A percentile compares a stretch with the other conserved stretches of the same genome.
These are phyloP conservation scores for Drosophila carrolli DNA, from an alignment of 1,140 invertebrate species.

Conservation along the genomic window DNA sequence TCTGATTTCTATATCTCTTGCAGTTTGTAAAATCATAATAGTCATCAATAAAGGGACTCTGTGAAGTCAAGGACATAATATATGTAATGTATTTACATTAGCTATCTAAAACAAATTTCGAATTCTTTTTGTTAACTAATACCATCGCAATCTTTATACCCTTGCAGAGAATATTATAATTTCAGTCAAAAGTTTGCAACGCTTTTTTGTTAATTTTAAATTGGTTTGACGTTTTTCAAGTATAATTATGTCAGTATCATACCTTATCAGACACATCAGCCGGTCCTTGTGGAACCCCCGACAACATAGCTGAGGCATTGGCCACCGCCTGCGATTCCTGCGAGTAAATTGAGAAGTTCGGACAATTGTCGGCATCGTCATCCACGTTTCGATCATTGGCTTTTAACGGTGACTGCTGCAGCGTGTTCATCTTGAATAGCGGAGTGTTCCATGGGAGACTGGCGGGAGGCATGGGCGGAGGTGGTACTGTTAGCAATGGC, in stretches of 20 bases:
- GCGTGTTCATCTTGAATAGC: slow-evolving; percentile 65
- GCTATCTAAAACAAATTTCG: too few relatives aligned
- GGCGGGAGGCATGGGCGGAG: slow-evolving; percentile 73
- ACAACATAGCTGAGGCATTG: slow-evolving; percentile 85
- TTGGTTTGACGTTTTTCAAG: not conserved
- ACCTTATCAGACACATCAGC: slow-evolving; percentile 62
- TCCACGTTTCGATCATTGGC: slow-evolving; percentile 82
- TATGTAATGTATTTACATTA: too few relatives aligned
- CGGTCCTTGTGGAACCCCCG: slow-evolving; percentile 27
- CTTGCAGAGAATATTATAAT: too few relatives aligned
- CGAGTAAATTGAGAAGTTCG: slow-evolving; percentile 93
- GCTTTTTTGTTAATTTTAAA: not conserved
- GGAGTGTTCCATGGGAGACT: slow-evolving; percentile 63
- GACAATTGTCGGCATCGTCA: slow-evolving; percentile 90
- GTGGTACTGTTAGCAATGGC: slow-evolving; percentile 59
- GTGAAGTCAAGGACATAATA: too few relatives aligned
- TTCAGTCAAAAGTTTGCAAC: too few relatives aligned
- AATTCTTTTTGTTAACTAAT: too few relatives aligned
- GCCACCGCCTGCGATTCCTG: slow-evolving; percentile 91
- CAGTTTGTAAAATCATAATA: too few relatives aligned
- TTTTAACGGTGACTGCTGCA: slow-evolving; percentile 8
- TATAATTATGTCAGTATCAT: slow-evolving; percentile 8
- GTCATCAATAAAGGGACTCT: too few relatives aligned
- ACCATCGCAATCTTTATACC: too few relatives aligned
- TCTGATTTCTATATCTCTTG: too few relatives aligned